These are phyloP conservation scores for Mugil cephalus DNA, from an alignment of 2,113 vertebrate species.

Conservation along the genomic window DNA sequence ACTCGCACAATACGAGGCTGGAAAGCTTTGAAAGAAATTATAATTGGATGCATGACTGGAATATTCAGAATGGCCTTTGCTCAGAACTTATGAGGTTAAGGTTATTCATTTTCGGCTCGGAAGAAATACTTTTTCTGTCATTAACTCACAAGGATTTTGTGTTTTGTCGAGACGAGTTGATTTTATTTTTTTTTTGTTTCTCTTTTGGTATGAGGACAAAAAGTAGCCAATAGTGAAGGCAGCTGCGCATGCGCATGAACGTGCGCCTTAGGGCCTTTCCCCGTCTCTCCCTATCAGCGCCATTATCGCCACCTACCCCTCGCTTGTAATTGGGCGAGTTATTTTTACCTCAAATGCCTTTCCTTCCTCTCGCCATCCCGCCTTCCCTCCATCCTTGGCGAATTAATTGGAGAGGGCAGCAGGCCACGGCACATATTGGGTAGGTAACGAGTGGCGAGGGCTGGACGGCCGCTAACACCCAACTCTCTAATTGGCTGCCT, in stretches of 20 bases:
- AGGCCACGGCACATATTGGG: slow-evolving; percentile 72
- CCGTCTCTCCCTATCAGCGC: slow-evolving; percentile 16
- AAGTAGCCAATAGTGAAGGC: neutral
- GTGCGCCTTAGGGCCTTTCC: neutral
- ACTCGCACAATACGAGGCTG: slow-evolving; percentile 25
- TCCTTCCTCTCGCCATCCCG: slow-evolving; percentile 39
- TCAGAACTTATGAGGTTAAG: slow-evolving; percentile 25
- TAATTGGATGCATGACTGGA: slow-evolving; percentile 36
- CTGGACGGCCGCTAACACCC: slow-evolving; percentile 65
- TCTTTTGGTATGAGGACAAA: neutral
- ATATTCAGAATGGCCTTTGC: slow-evolving; percentile 22
- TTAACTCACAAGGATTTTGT: neutral
- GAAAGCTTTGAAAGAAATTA: slow-evolving; percentile 38
- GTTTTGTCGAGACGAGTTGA: neutral
- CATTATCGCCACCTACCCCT: slow-evolving; percentile 43
- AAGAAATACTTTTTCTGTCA: neutral
- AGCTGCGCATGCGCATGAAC: neutral
- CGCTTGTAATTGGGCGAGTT: slow-evolving; percentile 68
- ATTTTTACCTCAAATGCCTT: slow-evolving; percentile 69
- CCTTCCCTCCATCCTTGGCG: slow-evolving; percentile 57
- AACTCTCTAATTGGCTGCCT: slow-evolving; percentile 80
- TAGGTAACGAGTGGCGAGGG: slow-evolving; percentile 72
- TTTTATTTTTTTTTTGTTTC: neutral
- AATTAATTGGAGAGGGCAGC: slow-evolving; percentile 79
- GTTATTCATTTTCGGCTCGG: neutral